These are phyloP conservation scores for Procavia capensis DNA, from an alignment of 2,113 vertebrate genomes.

Conservation along the genomic window DNA sequence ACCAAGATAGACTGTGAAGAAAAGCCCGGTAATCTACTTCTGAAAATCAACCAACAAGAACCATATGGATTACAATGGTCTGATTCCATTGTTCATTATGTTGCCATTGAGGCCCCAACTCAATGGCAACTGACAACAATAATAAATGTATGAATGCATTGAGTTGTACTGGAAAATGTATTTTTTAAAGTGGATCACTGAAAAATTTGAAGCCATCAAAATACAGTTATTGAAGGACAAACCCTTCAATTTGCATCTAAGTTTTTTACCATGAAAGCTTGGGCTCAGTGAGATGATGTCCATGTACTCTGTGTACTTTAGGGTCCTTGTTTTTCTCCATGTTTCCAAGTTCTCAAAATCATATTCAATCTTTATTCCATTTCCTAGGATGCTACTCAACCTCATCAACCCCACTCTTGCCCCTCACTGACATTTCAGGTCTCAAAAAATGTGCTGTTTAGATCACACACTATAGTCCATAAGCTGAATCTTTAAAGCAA, in stretches of 20 bases:
- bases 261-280: neutral
- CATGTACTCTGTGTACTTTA: neutral
- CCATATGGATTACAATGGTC: neutral
- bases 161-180: neutral
- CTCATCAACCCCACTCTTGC: neutral
- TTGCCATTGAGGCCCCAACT: neutral
- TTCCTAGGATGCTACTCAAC: neutral
- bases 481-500: neutral
- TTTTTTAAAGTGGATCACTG: neutral
- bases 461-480: rapidly evolving
- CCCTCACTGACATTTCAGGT: no score
- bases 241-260: neutral
- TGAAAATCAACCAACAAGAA: neutral
- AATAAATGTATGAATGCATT: neutral
- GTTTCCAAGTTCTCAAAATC: slow-evolving; percentile 1
- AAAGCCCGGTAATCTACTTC: neutral
- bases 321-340: neutral
- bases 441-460: neutral
- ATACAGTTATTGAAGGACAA: neutral
- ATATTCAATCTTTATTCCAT: neutral
- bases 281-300: rapidly evolving
- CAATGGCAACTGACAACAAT: neutral
- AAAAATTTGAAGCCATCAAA: neutral
- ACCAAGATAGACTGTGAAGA: neutral
- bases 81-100: neutral